Evolutionary conservation across 2,113 vertebrate genomes (phyloP), one percentile per base, ranked within the genome.

Genomic region (Apaloderma vittatum): DNA sequence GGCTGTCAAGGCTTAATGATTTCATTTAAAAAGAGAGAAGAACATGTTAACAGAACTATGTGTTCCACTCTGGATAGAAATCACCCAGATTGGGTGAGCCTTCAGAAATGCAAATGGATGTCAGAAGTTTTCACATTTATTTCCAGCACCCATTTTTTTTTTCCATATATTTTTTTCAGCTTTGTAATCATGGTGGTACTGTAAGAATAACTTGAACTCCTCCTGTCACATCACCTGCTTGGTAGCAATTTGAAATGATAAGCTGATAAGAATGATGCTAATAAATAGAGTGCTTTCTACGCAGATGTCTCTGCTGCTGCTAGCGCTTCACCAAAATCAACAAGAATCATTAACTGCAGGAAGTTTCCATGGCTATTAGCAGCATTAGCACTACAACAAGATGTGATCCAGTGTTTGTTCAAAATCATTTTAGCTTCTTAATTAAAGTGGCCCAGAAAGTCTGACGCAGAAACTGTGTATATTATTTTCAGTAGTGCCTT

Each of bases 61-160:
- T 67, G 70, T 88, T 78, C 45, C 80, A 27, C n/a, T 19, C 63
- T 54, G 75, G 30, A 52, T 61, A 83, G 85, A 90, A 92, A 73
- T n/a, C 86, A 86, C n/a, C 30, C 40, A 8, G 80, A 30, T 34
- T 29, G 67, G 54, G 40, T 76, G 67, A 93, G 20, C 59, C 82
- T 92, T 90, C 86, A 86, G 91, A 88, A 94, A 88, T 73, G 74
- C 81, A 90, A 88, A 85, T 68, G 15, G 49, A 29, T 57, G 70
- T 51, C 57, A 82, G 57, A 85, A 78, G 52, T 82, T 74, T 87
- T 74, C 87, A 87, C 52, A 63, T 78, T 87, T 84, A 73, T 91
- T 95, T 91, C 43, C 72, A 93, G 68, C 63, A 54, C 7, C 4
- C 22, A 2, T 62, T 70, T 68, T 80, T 71, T 57, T 71, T 67